phyloP scores from a whole-genome alignment of 1,140 invertebrate genomes.

The Eurytemora carolleeae region DNA sequence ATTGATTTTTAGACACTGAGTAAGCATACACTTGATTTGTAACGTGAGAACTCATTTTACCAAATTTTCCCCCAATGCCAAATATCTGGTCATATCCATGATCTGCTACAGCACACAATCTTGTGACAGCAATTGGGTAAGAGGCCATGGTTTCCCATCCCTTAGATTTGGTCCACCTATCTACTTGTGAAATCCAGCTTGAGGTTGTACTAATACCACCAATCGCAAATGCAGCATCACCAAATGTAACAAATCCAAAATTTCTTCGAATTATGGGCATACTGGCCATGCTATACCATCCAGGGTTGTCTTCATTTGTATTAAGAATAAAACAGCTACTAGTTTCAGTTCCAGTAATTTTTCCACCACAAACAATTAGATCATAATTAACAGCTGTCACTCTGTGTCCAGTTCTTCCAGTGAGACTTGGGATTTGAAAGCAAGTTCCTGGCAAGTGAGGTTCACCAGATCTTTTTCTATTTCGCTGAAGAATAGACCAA shows the following conservation, averaged over 20 bases:
- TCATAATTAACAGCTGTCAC: not conserved
- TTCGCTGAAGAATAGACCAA: not conserved
- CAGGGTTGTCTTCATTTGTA: not conserved
- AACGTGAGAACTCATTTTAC: no score
- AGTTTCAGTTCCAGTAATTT: not conserved
- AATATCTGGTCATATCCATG: not conserved
- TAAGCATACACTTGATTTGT: no score
- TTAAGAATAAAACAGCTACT: not conserved
- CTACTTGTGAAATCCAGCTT: not conserved
- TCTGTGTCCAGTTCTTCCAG: not conserved
- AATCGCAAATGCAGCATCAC: not conserved
- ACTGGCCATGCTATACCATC: not conserved
- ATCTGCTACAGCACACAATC: not conserved
- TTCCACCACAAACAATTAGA: not conserved
- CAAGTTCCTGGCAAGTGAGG: not conserved
- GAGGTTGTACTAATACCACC: not conserved
- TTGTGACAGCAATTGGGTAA: not conserved
- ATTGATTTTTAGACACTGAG: no score
- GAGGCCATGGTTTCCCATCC: not conserved
- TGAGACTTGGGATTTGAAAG: not conserved
- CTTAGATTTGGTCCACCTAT: not conserved
- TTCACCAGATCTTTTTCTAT: not conserved
- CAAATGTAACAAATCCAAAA: not conserved
- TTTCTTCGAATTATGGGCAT: not conserved
- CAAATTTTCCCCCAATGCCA: no score